Percentiles rank a stretch among this genome's conserved stretches.
Conservation (phyloP, 2,888 invertebrate species). For the Calameuta idolon region DNA sequence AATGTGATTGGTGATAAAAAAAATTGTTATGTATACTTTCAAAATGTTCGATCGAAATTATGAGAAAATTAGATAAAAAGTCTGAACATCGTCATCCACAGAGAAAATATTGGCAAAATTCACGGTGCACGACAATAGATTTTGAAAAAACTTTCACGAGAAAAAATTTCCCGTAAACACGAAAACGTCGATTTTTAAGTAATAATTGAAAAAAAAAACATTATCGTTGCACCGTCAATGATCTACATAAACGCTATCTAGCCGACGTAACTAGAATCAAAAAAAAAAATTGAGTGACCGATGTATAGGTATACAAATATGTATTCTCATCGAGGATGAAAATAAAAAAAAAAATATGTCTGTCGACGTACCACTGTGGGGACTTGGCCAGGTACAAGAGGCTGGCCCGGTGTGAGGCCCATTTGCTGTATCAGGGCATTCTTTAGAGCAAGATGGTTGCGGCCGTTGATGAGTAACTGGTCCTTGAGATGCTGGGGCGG, state of each 20-base stretch:
- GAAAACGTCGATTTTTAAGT: neutral
- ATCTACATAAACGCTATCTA: slow-evolving; percentile 7
- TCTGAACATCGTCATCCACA: too few relatives aligned
- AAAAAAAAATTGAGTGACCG: neutral
- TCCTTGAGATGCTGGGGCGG: slow-evolving; percentile 99
- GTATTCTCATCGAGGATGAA: neutral
- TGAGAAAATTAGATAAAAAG: too few relatives aligned
- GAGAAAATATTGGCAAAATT: too few relatives aligned
- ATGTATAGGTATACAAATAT: slow-evolving; percentile 6
- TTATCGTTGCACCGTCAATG: slow-evolving; percentile 10
- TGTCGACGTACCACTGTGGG: slow-evolving; percentile 86
- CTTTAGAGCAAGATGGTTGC: slow-evolving; percentile 99
- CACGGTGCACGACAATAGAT: too few relatives aligned
- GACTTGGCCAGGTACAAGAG: slow-evolving; percentile 92
- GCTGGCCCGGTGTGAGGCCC: slow-evolving; percentile 92
- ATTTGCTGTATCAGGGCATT: slow-evolving; percentile 98
- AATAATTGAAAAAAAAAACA: slow-evolving; percentile 2
- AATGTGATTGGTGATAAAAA: too few relatives aligned
- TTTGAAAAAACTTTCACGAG: too few relatives aligned
- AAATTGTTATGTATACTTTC: too few relatives aligned
- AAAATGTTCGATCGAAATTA: too few relatives aligned
- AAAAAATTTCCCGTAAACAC: too few relatives aligned
- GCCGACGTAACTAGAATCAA: neutral
- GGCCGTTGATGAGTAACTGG: slow-evolving; percentile 99
- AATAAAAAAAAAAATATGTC: slow-evolving; percentile 12